Evolutionary conservation across 2,888 invertebrate genomes (phyloP), one percentile per base, ranked within the genome.

Genomic region (Idaea biselata): DNA sequence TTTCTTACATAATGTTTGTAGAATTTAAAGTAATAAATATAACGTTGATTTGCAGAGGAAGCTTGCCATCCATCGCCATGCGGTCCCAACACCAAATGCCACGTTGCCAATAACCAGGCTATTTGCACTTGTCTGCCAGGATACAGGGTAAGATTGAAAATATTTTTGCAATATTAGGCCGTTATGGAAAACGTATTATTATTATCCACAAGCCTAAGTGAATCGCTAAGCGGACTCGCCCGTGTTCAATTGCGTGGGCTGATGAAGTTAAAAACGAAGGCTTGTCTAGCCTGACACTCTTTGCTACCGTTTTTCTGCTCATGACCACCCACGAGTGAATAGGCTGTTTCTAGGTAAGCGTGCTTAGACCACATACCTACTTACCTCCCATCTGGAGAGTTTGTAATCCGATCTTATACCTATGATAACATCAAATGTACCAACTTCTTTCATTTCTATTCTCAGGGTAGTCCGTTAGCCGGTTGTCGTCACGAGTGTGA

Each of bases 401-500:
- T 3, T 25, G 25, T 5, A 25, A n/a, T n/a, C n/a, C n/a, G 25
- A 25, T 25, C 5, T 5, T 25, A 55, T n/a, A 55, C 6, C 11
- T 16, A 16, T 1, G 16, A 55, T 16, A 16, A 3, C 6, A 44
- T 44, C 55, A 55, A 25, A 16, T 55, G 16, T 17, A 55, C 33
- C 6, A 18, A 31, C 18, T 62, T 55, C 8, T 17, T 53, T 55
- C 55, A 16, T 63, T 57, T 58, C 5, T 63, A 6, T 58, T 25
- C 33, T 53, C 87, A 95, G 87, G 97, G 97, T 58, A 96, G 96
- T 68, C 96, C 97, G 11, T 81, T 96, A 59, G 83, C 91, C 31
- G 97, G 97, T 1, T 97, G 97, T 78, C 94, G 95, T 14, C 97
- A 97, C 79, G 97, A 97, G 86, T 97, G 97, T 78, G 97, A 97